Evolutionary conservation across 1,140 invertebrate species (phyloP).

Genomic region (Antheraea pernyi): DNA sequence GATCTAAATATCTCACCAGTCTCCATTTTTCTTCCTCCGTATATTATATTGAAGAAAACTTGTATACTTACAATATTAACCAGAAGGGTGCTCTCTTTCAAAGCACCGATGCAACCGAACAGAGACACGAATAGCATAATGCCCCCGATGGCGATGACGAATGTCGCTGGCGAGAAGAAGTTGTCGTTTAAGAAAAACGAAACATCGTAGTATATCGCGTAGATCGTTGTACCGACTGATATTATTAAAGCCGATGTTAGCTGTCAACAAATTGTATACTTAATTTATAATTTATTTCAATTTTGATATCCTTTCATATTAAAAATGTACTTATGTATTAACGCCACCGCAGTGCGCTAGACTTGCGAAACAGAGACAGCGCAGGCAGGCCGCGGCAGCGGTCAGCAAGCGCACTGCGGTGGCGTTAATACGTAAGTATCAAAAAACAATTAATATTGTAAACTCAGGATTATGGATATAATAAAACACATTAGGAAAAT

Average conservation of each 20-base stretch:
- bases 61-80: slow-evolving; percentile 85
- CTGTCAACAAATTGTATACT: slow-evolving; percentile 68
- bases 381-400: no score
- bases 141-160: slow-evolving; percentile 88
- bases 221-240: slow-evolving; percentile 88
- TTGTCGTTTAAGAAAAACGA: slow-evolving; percentile 83
- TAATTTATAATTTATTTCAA: neutral
- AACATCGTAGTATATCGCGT: slow-evolving; percentile 87
- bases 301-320: no score
- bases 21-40: no score
- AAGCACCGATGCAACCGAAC: slow-evolving; percentile 90
- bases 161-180: slow-evolving; percentile 85
- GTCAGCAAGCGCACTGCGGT: no score
- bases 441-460: no score
- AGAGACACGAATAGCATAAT: slow-evolving; percentile 89
- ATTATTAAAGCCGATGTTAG: slow-evolving; percentile 87
- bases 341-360: no score
- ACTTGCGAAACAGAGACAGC: no score
- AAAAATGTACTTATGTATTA: no score
- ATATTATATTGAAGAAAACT: neutral
- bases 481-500: no score
- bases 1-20: no score
- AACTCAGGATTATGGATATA: no score
- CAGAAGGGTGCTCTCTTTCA: slow-evolving; percentile 91
- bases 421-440: no score